Conservation (phyloP, 2,888 invertebrate genomes). For the Eupsilia transversa region DNA sequence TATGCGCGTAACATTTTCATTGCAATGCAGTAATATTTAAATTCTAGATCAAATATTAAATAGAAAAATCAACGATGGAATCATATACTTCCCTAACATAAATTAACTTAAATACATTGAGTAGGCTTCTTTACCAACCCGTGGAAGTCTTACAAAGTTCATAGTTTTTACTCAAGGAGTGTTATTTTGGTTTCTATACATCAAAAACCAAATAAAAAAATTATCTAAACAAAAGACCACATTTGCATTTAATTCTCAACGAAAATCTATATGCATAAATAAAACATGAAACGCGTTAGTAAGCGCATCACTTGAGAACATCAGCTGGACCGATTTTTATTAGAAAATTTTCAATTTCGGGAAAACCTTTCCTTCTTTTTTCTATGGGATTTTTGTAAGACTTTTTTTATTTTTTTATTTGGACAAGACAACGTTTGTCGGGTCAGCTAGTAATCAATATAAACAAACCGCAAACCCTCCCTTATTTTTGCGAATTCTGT, state of each 20-base stretch:
- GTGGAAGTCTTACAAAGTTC: neutral
- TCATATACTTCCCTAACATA: neutral
- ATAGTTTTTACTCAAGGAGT: neutral
- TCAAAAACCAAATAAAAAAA: neutral
- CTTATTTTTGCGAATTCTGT: slow-evolving; percentile 51
- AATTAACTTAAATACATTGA: neutral
- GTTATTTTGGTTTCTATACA: neutral
- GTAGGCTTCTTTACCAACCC: neutral
- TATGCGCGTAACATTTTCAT: neutral
- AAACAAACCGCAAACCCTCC: slow-evolving; percentile 47
- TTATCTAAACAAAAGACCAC: neutral
- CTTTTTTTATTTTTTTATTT: neutral
- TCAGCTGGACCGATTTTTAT: too few relatives aligned
- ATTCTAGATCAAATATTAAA: slow-evolving; percentile 32
- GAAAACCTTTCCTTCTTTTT: neutral
- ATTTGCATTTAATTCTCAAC: neutral
- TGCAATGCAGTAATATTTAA: too few relatives aligned
- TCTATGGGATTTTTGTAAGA: neutral
- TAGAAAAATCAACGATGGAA: neutral
- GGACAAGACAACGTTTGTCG: too few relatives aligned
- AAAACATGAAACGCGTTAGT: neutral
- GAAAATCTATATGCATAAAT: neutral
- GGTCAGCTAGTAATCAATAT: slow-evolving; percentile 22
- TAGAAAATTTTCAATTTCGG: too few relatives aligned
- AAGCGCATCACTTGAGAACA: neutral